Evolutionary conservation across 1,140 invertebrate genomes (phyloP).

Genomic region (Neodiprion lecontei): DNA sequence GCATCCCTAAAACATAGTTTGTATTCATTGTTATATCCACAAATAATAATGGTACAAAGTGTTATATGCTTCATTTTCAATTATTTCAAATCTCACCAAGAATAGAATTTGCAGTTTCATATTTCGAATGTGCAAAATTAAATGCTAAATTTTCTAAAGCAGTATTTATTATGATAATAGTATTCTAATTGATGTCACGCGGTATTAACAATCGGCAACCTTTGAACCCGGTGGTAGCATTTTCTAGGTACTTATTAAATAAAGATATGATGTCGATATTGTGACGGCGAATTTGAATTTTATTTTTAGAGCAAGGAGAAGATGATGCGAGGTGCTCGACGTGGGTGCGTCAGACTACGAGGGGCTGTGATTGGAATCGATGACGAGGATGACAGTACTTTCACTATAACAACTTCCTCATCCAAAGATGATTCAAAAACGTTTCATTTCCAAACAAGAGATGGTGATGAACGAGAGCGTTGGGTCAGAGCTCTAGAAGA

Average conservation of each 20-base stretch:
- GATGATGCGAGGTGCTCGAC: constrained; percentile 94
- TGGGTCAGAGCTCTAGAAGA: constrained; percentile 96
- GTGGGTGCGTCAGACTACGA: constrained; percentile 93
- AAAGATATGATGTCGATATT: too few relatives aligned
- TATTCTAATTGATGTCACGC: not conserved
- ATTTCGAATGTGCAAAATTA: too few relatives aligned
- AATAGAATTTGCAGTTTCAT: too few relatives aligned
- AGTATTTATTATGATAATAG: not conserved
- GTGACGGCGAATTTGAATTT: too few relatives aligned
- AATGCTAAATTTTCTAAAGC: not conserved
- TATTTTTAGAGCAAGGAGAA: constrained; percentile 93
- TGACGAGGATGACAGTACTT: constrained; percentile 98
- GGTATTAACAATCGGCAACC: not conserved
- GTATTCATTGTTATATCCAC: too few relatives aligned
- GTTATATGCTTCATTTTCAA: too few relatives aligned
- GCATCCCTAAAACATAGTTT: too few relatives aligned
- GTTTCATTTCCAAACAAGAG: constrained; percentile 95
- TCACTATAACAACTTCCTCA: constrained; percentile 91
- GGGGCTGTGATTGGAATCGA: constrained; percentile 98
- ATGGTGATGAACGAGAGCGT: constrained; percentile 91
- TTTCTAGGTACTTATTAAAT: too few relatives aligned
- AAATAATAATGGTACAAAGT: too few relatives aligned
- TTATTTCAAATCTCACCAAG: too few relatives aligned
- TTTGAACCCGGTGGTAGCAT: not conserved
- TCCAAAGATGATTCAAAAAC: constrained; percentile 87